Conservation (phyloP, 2,888 invertebrate species). For the Lucinisca nassula region DNA sequence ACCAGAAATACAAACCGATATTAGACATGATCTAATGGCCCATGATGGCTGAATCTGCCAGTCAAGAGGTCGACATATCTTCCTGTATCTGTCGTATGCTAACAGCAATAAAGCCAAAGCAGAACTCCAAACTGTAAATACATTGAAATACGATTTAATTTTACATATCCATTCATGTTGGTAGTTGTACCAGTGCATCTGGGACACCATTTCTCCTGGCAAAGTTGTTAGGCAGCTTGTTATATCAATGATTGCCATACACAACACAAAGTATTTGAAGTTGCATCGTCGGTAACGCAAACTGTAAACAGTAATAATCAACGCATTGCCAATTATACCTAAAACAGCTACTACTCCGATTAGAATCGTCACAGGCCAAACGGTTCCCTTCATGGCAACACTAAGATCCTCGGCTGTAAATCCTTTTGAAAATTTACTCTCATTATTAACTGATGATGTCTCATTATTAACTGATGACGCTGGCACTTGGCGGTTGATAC, state of each 20-base stretch:
- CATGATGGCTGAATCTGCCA: slow-evolving; percentile 53
- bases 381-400: neutral
- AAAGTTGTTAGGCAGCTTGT: neutral
- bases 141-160: slow-evolving; percentile 49
- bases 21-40: slow-evolving; percentile 33
- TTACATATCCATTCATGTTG: slow-evolving; percentile 59
- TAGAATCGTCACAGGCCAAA: neutral
- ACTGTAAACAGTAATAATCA: neutral
- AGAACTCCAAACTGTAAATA: slow-evolving; percentile 54
- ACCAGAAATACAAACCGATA: slow-evolving; percentile 10
- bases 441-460: neutral
- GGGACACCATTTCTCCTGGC: neutral
- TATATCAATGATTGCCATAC: neutral
- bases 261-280: neutral
- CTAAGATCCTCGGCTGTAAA: neutral
- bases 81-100: slow-evolving; percentile 58
- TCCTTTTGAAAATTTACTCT: neutral
- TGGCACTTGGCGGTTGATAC: neutral
- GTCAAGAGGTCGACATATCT: slow-evolving; percentile 49
- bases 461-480: neutral
- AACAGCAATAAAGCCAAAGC: slow-evolving; percentile 42
- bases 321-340: neutral
- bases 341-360: neutral
- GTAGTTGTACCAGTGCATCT: slow-evolving; percentile 47
- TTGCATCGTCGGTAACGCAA: neutral